These are phyloP conservation scores for Neofelis nebulosa DNA, from an alignment of 2,113 vertebrate genomes.

Conservation along the genomic window DNA sequence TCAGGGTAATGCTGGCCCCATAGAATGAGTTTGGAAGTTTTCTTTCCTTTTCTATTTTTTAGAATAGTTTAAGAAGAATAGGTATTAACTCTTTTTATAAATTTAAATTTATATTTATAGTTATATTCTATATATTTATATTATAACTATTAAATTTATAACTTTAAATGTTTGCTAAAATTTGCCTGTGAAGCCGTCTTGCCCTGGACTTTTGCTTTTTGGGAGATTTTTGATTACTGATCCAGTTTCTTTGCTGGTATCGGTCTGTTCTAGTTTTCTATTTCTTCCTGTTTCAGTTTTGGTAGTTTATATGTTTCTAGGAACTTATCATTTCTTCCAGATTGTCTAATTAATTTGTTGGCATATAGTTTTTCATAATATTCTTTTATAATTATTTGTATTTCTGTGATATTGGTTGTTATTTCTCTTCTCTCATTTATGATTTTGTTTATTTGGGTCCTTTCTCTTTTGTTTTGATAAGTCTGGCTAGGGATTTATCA, in stretches of 20 bases:
- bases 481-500: not conserved
- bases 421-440: not conserved
- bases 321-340: not conserved
- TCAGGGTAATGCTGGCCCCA: not conserved
- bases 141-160: too few relatives aligned
- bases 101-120: too few relatives aligned
- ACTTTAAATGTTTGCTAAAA: not conserved
- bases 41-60: not conserved
- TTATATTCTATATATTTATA: too few relatives aligned
- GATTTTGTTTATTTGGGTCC: not conserved
- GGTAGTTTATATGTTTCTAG: not conserved
- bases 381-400: not conserved
- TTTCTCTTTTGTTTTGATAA: not conserved
- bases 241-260: not conserved
- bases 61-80: not conserved
- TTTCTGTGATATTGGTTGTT: not conserved
- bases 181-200: not conserved
- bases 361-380: not conserved
- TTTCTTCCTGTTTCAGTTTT: not conserved
- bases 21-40: not conserved
- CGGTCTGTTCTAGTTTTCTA: not conserved
- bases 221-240: not conserved
- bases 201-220: not conserved
- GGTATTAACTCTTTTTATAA: not conserved
- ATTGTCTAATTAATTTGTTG: not conserved